A percentile compares a stretch with the other conserved stretches of the same genome.
Conservation (phyloP, 2,888 invertebrate species). For the Cosmorhoe ocellata region DNA sequence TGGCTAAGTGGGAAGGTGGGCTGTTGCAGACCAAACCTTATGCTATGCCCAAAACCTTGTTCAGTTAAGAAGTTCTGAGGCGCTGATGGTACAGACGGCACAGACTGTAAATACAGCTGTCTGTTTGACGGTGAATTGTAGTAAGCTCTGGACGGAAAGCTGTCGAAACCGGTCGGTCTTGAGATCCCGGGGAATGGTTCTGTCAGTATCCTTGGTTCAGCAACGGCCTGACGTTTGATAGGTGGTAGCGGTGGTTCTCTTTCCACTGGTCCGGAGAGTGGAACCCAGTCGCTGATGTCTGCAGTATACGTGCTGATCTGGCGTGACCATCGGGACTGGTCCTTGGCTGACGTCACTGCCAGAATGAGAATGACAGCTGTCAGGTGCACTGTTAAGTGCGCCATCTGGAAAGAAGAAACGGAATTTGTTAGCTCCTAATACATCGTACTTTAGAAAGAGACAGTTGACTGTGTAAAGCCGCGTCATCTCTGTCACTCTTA, state of each 20-base stretch:
- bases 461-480: background rate
- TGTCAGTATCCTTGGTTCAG: conserved; percentile 72
- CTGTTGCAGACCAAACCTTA: conserved; percentile 69
- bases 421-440: background rate
- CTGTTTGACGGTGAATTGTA: conserved; percentile 61
- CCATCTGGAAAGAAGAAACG: conserved; percentile 61
- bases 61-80: conserved; percentile 72
- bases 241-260: conserved; percentile 49
- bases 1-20: conserved; percentile 68
- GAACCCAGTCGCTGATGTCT: conserved; percentile 76
- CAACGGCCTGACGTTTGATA: conserved; percentile 70
- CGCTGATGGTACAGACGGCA: conserved; percentile 68
- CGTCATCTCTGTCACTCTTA: too few relatives aligned
- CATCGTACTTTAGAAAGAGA: background rate
- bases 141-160: conserved; percentile 61
- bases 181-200: conserved; percentile 66
- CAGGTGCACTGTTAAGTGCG: conserved; percentile 56
- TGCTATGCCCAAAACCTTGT: conserved; percentile 70
- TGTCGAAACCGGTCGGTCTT: conserved; percentile 56
- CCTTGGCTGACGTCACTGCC: conserved; percentile 50
- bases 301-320: conserved; percentile 76
- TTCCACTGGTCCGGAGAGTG: conserved; percentile 61
- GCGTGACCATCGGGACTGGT: conserved; percentile 73
- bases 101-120: conserved; percentile 69
- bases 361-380: conserved; percentile 55